Conservation (phyloP, 92 coral and sea anemone species). For the Umimayanthus chanpuru region DNA sequence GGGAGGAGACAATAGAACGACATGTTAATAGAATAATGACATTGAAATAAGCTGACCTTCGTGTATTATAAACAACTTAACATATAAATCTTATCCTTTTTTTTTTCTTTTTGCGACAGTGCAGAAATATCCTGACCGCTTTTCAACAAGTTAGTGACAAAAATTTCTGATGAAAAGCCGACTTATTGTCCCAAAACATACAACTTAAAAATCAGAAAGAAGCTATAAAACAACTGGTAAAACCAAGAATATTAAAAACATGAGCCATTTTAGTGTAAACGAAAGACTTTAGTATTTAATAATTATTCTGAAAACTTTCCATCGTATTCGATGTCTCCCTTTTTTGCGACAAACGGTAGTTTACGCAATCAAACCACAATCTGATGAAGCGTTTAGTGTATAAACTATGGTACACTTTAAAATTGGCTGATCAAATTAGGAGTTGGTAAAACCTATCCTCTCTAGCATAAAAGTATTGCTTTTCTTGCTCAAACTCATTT, state of each 20-base stretch:
- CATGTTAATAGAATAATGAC: slow-evolving; percentile 1
- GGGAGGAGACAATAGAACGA: not conserved
- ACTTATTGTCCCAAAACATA: not conserved
- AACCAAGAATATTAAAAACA: too few species aligned
- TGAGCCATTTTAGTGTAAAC: too few species aligned
- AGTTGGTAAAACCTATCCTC: too few species aligned
- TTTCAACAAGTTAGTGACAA: not conserved
- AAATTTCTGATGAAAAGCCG: too few species aligned
- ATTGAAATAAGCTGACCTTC: not conserved
- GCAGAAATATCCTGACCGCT: not conserved
- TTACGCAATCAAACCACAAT: too few species aligned
- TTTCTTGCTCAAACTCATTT: too few species aligned
- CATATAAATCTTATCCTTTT: not conserved
- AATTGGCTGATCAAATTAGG: not conserved
- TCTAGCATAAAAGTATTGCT: not conserved
- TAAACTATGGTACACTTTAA: too few species aligned
- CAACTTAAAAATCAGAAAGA: too few species aligned
- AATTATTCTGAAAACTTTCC: not conserved
- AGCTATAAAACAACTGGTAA: not conserved
- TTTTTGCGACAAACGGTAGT: not conserved
- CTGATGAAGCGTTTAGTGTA: not conserved
- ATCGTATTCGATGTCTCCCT: not conserved
- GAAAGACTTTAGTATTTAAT: not conserved
- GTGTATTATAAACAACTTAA: too few species aligned
- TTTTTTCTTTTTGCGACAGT: not conserved